Evolutionary conservation across 1,140 invertebrate genomes (phyloP), one percentile per base, ranked within the genome.

Genomic region (Philopotamus ludificatus): DNA sequence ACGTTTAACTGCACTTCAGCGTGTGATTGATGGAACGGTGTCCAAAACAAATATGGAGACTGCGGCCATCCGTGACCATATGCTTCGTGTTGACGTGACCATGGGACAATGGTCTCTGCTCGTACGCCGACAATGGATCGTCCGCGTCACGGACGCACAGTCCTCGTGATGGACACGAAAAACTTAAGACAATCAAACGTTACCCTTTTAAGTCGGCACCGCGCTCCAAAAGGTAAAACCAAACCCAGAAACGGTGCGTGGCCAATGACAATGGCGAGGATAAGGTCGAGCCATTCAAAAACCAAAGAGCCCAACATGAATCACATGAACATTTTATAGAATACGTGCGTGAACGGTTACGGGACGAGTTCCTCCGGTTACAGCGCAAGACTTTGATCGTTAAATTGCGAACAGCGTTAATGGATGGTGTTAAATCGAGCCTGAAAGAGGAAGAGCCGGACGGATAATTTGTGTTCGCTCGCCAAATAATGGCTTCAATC

Each of bases 361-460:
- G 8, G 8, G 44, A 9, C 44, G 44, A 7, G 18, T 47, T 47
- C 8, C 15, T 16, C 4, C 8, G 44, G 44, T 47, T 9, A 47
- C 44, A n/a, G n/a, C n/a, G n/a, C n/a, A 47, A 7, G 44, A 47
- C 44, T 47, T 47, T 47, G 44, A 47, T 16, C 44, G 18, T 47
- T 20, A 20, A 47, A 47, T 16, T n/a, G 18, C 10, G 44, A 47
- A 12, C 44, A 16, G 7, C 18, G 44, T 20, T 47, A 47, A 47
- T 47, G 44, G 44, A 47, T n/a, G n/a, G n/a, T n/a, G n/a, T n/a
- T n/a, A n/a, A n/a, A n/a, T 47, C 44, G 44, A 15, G 3, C 10
- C 44, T 47, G 44, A 16, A 15, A 4, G 4, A 12, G 44, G 18
- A 12, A 9, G 4, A 9, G 15, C 8, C 10, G 44, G n/a, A n/a